A percentile compares a stretch with the other conserved stretches of the same genome.
These are phyloP conservation scores for Tuberolachnus salignus DNA, from an alignment of 2,888 invertebrate genomes.

Conservation along the genomic window DNA sequence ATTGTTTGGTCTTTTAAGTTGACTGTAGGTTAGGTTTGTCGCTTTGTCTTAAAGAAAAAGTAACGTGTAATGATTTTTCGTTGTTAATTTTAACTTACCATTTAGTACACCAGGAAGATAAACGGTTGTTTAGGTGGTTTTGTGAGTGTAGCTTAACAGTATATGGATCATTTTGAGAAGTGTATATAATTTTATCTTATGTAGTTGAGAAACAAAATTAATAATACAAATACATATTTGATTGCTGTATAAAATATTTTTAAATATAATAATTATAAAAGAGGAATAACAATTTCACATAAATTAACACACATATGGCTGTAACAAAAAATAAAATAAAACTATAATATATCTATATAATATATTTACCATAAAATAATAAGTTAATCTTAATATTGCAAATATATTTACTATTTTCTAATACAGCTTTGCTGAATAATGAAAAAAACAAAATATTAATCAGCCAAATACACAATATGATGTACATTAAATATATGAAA, in stretches of 20 bases:
- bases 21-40: too few relatives aligned
- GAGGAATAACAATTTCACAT: conserved; percentile 19
- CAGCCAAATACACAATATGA: conserved; percentile 11
- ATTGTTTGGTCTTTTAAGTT: too few relatives aligned
- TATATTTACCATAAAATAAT: too few relatives aligned
- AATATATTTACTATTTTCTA: background rate
- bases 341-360: conserved; percentile 8
- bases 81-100: too few relatives aligned
- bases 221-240: background rate
- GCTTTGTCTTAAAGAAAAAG: too few relatives aligned
- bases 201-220: background rate
- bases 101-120: too few relatives aligned
- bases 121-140: too few relatives aligned
- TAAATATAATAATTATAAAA: conserved; percentile 3
- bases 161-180: too few relatives aligned
- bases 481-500: background rate
- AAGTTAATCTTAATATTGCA: background rate
- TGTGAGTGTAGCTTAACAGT: too few relatives aligned
- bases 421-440: background rate
- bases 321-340: conserved; percentile 19
- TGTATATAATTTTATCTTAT: too few relatives aligned
- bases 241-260: background rate
- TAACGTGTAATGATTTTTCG: too few relatives aligned
- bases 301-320: conserved; percentile 22
- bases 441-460: background rate